phyloP scores from a whole-genome alignment of 2,888 invertebrate genomes.

The Polia nebulosa region DNA sequence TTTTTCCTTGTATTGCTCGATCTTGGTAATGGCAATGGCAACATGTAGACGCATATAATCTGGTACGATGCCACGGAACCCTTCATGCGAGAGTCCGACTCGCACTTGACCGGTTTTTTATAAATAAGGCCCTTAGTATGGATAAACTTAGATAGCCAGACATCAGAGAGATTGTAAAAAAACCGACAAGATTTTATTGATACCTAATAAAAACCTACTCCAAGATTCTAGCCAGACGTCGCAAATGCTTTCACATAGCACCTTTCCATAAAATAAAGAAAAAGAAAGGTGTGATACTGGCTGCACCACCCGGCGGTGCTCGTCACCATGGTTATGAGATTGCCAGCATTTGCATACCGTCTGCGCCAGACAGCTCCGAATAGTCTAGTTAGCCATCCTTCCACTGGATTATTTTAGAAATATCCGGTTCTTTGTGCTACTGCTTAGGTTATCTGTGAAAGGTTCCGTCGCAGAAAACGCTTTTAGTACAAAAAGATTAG shows the following conservation, averaged over 20 bases:
- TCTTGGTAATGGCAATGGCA: too few relatives aligned
- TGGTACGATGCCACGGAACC: too few relatives aligned
- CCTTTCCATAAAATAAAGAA: conserved; percentile 34
- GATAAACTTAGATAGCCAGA: too few relatives aligned
- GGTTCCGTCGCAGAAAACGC: neutral
- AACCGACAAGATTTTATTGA: conserved; percentile 14
- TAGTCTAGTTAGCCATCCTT: conserved; percentile 51
- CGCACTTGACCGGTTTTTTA: too few relatives aligned
- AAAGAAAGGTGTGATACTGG: conserved; percentile 37
- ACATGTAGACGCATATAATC: too few relatives aligned
- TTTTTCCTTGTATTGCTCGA: too few relatives aligned
- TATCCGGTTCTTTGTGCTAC: conserved; percentile 24
- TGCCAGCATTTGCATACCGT: conserved; percentile 65
- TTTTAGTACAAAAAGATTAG: neutral
- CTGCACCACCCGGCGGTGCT: conserved; percentile 36
- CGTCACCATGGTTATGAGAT: conserved; percentile 67
- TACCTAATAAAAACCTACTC: neutral
- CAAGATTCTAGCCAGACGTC: neutral
- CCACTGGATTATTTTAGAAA: conserved; percentile 49
- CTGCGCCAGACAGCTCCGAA: conserved; percentile 50
- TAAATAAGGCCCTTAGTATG: too few relatives aligned
- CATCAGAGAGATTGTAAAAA: too few relatives aligned
- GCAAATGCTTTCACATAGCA: conserved; percentile 5
- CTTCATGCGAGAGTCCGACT: too few relatives aligned
- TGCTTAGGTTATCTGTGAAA: conserved; percentile 13